Percentiles rank a stretch among this genome's conserved stretches.
Evolutionary conservation across 2,797 vertebrate genomes (phyloP).

Genomic region (Sebastes vulpes): DNA sequence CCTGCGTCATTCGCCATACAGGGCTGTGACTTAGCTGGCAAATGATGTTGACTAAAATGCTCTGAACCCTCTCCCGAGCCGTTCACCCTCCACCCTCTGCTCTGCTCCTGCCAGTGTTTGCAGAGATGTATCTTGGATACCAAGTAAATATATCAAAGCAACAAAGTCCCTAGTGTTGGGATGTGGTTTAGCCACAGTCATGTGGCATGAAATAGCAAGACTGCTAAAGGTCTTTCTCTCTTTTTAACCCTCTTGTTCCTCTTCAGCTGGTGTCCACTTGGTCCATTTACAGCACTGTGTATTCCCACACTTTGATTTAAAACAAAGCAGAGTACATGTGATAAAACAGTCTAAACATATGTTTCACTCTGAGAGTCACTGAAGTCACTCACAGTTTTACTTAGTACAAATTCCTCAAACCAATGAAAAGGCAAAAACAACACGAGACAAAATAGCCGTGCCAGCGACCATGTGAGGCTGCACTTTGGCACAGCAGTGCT

Average conservation of each 20-base stretch:
- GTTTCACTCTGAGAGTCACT: neutral
- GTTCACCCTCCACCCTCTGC: constrained; percentile 35
- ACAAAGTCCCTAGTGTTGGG: constrained; percentile 45
- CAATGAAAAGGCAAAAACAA: neutral
- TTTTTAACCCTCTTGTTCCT: neutral
- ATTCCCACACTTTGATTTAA: neutral
- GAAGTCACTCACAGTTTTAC: neutral
- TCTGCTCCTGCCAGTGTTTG: constrained; percentile 52
- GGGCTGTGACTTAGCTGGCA: constrained; percentile 41
- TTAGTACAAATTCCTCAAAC: neutral
- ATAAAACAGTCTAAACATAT: neutral
- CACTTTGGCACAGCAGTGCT: neutral
- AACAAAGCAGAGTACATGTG: neutral
- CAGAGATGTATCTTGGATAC: constrained; percentile 68
- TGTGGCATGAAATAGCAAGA: constrained; percentile 23
- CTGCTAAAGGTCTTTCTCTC: constrained; percentile 13
- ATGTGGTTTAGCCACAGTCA: constrained; percentile 28
- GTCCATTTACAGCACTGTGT: neutral
- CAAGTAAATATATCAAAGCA: constrained; percentile 75
- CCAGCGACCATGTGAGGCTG: neutral
- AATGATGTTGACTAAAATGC: constrained; percentile 35
- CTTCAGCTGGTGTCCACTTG: neutral
- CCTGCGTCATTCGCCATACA: constrained; percentile 38
- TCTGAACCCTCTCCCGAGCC: constrained; percentile 43
- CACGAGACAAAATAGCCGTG: neutral